Base-by-base conservation (phyloP, 2,888 invertebrate genomes). In the Drosophila flavopinicola region DNA sequence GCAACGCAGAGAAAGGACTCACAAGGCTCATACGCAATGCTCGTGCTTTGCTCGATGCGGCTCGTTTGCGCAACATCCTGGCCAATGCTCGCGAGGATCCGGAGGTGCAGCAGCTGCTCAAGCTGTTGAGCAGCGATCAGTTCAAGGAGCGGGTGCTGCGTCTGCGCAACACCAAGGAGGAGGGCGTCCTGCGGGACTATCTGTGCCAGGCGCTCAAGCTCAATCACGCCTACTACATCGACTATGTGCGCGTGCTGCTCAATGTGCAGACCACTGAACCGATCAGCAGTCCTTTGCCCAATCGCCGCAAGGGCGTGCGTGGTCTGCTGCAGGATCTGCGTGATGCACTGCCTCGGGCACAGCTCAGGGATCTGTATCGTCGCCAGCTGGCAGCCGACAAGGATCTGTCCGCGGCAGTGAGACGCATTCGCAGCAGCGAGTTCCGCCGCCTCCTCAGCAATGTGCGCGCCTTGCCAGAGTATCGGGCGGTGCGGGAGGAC, bases 281-380 rank as follows among this genome's bases (percentile, higher is more conserved):
- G 2, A 17, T 48, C 0, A 54, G 20, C n/a, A 66, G 47, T 3
- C 45, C 66, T 0, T 2, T 65, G 30, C 63, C 67, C 23, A 66
- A 63, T 25, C 73, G 85, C 1, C 78, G 84, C n/a, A 57, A 58
- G 11, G 88, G 88, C 0, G 52, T 88, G 0, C 74, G 77, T 1
- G 88, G 89, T 1, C 48, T 88, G 1, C 15, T 89, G 11, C 52
- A 53, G 37, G 85, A 84, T 20, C 47, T 88, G 24, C 69, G 79
- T 2, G 77, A 73, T 24, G 67, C 75, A 0, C 20, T 88, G 54
- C 88, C 88, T 0, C 75, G 73, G 1, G 39, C 47, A 1, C 37
- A 69, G 2, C 33, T 88, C 6, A 51, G 67, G 11, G 75, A 82
- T 15, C 54, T 83, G 20, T 88, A 85, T 35, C 27, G 56, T 0